Conservation (phyloP, 1,140 invertebrate species). For the Trinorchestia longiramus region DNA sequence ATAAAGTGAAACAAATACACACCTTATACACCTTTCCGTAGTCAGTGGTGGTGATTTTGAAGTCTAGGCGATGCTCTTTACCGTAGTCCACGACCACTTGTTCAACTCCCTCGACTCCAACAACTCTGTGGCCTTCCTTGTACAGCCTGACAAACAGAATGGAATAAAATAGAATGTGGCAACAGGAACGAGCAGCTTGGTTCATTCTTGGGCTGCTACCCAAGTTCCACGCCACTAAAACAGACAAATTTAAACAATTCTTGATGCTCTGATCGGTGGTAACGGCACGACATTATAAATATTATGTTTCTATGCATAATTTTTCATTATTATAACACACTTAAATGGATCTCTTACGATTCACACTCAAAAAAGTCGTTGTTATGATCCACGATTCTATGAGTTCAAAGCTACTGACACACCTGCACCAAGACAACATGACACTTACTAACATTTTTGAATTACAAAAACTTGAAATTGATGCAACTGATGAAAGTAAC, state of each 20-base stretch:
- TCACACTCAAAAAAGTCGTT: too few species aligned
- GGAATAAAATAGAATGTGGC: too few species aligned
- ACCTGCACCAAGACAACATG: background rate
- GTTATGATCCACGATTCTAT: background rate
- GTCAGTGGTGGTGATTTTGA: background rate
- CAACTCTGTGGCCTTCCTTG: slow-evolving; percentile 40
- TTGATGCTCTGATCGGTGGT: background rate
- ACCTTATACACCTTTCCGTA: slow-evolving; percentile 24
- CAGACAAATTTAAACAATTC: background rate
- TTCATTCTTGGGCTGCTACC: too few species aligned
- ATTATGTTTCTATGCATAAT: background rate
- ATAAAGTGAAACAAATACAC: background rate
- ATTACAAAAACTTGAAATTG: too few species aligned
- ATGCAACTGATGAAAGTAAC: too few species aligned
- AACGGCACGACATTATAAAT: background rate
- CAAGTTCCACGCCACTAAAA: too few species aligned
- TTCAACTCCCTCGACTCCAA: slow-evolving; percentile 20
- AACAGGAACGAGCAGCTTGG: too few species aligned
- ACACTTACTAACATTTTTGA: too few species aligned
- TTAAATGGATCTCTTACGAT: background rate
- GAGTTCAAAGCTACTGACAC: background rate
- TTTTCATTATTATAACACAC: too few species aligned
- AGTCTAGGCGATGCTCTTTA: background rate
- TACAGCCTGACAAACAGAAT: background rate
- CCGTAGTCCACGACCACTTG: background rate